Evolutionary conservation across 2,113 vertebrate genomes (phyloP), one percentile per base, ranked within the genome.

Genomic region (Macroglossus sobrinus): DNA sequence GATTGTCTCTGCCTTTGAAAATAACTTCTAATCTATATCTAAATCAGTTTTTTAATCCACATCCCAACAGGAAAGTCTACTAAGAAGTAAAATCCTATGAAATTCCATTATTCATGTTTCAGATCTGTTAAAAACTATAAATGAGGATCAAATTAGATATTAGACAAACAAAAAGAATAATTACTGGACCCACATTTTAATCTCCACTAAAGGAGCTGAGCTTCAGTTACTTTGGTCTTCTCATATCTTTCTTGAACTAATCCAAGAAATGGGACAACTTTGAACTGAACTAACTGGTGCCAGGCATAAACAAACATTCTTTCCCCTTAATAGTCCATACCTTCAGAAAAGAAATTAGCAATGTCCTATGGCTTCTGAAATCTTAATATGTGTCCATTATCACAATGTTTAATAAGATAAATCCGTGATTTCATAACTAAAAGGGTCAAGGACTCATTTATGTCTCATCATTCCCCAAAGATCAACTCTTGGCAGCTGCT

Each of bases 341-440:
- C 55, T 79, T 59, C 47, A 81, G 33, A 89, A 93, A n/a, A 86
- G 57, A 96, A 85, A 74, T 57, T 40, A 71, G 59, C 43, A 86
- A 80, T 38, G 57, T 72, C n/a, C n/a, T 69, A 43, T 38, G 63
- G 5, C 45, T 92, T 97, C 69, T 76, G 33, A 93, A 95, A 82
- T 33, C 28, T 75, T 89, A 66, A 85, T 15, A 35, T 59, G 59
- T 59, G 8, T 40, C n/a, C 59, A 82, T 38, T 80, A 35, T 38
- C 89, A 81, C 33, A 71, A 45, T 75, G 30, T 38, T 86, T 93
- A 79, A n/a, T 26, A 76, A 75, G 3, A 71, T 38, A 89, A 74
- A 57, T 12, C 16, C 45, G 24, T 64, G 40, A 92, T 53, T 82
- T 79, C 26, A 18, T 26, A 92, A 53, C 50, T 55, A n/a, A 71